These are phyloP conservation scores for Sceloporus undulatus DNA, from an alignment of 2,113 vertebrate species.

Conservation along the genomic window DNA sequence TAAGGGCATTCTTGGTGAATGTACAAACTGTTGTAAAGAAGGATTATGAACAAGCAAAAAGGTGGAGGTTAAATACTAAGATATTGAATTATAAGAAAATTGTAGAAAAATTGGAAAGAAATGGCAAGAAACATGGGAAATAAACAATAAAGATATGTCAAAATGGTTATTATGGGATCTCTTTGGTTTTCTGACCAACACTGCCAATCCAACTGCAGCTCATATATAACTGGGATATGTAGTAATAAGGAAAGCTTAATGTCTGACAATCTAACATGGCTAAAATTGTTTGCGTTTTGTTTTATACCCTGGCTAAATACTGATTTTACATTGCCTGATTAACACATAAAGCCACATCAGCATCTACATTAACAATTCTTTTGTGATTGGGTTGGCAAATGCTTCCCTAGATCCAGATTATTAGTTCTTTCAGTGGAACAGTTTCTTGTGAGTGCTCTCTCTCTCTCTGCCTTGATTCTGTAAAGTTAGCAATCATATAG, in stretches of 20 bases:
- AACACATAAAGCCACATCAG: conserved; percentile 49
- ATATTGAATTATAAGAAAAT: too few species aligned
- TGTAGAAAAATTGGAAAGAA: too few species aligned
- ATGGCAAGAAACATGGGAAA: too few species aligned
- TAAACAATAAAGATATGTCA: too few species aligned
- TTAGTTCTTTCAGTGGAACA: neutral
- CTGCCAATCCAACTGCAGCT: neutral
- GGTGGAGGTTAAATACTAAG: too few species aligned
- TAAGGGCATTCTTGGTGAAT: too few species aligned
- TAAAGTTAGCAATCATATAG: neutral
- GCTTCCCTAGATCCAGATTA: neutral
- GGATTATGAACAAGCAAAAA: too few species aligned
- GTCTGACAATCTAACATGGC: conserved; percentile 33
- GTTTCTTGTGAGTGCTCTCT: neutral
- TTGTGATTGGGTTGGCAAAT: neutral
- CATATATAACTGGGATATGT: conserved; percentile 20
- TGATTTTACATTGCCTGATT: conserved; percentile 74
- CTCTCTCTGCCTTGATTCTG: neutral
- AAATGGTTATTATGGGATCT: neutral
- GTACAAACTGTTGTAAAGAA: too few species aligned
- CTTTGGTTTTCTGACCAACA: neutral
- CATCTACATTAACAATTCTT: neutral
- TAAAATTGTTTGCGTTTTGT: conserved; percentile 66
- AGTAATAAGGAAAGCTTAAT: conserved; percentile 47
- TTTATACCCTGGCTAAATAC: conserved; percentile 78